Evolutionary conservation across 2,113 vertebrate species (phyloP).

Genomic region (Agapornis roseicollis): DNA sequence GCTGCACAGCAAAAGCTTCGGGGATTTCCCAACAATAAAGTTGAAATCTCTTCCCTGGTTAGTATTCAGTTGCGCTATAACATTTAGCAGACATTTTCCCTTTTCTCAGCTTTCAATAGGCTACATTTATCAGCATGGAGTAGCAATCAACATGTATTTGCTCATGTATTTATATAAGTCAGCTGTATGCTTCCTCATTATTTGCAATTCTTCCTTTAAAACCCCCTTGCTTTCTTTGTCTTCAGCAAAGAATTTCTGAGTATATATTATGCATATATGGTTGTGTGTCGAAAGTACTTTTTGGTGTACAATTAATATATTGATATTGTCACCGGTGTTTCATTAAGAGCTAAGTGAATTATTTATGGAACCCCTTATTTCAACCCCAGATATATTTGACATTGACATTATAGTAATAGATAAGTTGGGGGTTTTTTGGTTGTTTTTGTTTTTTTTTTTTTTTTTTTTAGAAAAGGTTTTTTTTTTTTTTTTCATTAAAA

Average conservation of each 20-base stretch:
- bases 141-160: conserved; percentile 60
- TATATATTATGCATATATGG: too few species aligned
- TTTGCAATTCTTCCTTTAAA: conserved; percentile 17
- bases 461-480: too few species aligned
- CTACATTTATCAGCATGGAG: conserved; percentile 54
- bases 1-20: conserved; percentile 12
- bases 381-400: not conserved
- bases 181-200: conserved; percentile 17
- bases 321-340: not conserved
- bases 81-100: conserved; percentile 51
- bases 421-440: not conserved
- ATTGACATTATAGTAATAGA: not conserved
- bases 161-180: conserved; percentile 50
- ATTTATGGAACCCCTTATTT: not conserved
- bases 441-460: too few species aligned
- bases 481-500: too few species aligned
- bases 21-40: conserved; percentile 64
- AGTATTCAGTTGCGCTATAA: conserved; percentile 13
- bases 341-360: not conserved
- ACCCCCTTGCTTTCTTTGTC: not conserved
- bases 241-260: not conserved
- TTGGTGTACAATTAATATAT: not conserved
- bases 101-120: conserved; percentile 37
- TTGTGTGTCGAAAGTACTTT: not conserved
- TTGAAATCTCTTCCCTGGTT: conserved; percentile 59